These are phyloP conservation scores for Lithosia quadra DNA, from an alignment of 2,888 invertebrate genomes.

Conservation along the genomic window DNA sequence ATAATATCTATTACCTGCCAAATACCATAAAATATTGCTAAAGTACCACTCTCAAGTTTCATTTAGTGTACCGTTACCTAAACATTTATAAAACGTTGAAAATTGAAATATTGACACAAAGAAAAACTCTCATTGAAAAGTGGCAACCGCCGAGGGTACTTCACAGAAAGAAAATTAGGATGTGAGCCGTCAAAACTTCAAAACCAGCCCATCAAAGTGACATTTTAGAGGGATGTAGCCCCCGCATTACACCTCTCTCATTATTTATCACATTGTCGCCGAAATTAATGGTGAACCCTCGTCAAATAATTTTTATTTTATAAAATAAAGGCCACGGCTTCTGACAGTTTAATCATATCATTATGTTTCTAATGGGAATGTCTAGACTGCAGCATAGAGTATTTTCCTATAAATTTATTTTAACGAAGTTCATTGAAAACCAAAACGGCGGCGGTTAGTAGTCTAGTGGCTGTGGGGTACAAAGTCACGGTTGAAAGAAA, in stretches of 20 bases:
- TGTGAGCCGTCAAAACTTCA: constrained; percentile 85
- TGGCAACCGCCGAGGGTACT: constrained; percentile 71
- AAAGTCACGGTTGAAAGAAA: too few relatives aligned
- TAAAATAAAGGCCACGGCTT: constrained; percentile 75
- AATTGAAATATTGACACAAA: constrained; percentile 76
- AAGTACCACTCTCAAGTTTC: neutral
- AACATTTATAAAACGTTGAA: constrained; percentile 53
- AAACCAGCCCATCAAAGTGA: constrained; percentile 78
- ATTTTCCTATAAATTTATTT: neutral
- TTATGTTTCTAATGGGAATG: constrained; percentile 61
- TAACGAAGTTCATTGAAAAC: neutral
- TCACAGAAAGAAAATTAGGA: constrained; percentile 83
- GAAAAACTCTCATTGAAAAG: constrained; percentile 76
- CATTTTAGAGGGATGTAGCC: constrained; percentile 75
- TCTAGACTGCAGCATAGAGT: constrained; percentile 36
- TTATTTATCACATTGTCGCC: constrained; percentile 86
- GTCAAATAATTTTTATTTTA: constrained; percentile 86
- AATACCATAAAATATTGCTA: neutral
- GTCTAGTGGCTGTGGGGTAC: neutral
- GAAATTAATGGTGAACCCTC: constrained; percentile 86
- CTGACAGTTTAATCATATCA: constrained; percentile 86
- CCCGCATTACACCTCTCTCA: constrained; percentile 84
- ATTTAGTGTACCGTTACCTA: constrained; percentile 14
- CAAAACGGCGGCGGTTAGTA: neutral
- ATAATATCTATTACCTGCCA: neutral